A percentile compares a stretch with the other conserved stretches of the same genome.
These are phyloP conservation scores for Coregonus ussuriensis DNA, from an alignment of 2,797 vertebrate genomes.

Conservation along the genomic window DNA sequence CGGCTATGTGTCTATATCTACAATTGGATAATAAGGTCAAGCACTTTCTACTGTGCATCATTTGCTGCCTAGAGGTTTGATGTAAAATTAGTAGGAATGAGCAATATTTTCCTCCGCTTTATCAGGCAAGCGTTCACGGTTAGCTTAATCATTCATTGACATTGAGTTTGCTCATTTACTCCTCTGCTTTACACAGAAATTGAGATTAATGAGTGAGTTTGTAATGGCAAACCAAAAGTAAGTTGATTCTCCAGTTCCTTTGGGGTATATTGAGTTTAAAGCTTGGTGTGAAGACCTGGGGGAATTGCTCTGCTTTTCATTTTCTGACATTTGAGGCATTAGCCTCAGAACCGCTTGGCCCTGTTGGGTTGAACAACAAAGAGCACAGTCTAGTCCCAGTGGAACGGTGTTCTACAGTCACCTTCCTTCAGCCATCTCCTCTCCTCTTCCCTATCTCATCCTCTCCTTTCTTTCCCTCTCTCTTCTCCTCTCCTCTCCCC, in stretches of 20 bases:
- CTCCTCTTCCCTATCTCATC: conserved; percentile 19
- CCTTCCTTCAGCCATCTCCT: conserved; percentile 19
- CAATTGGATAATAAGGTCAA: background rate
- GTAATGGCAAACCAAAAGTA: background rate
- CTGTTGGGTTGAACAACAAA: conserved; percentile 47
- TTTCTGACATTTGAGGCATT: background rate
- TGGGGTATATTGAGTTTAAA: conserved; percentile 58
- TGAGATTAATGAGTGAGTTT: background rate
- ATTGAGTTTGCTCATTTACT: background rate
- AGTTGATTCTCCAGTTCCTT: conserved; percentile 43
- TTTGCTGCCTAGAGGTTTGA: conserved; percentile 6
- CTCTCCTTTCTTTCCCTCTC: conserved; percentile 22
- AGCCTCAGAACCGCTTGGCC: conserved; percentile 7
- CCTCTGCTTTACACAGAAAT: background rate
- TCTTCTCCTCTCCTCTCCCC: conserved; percentile 21
- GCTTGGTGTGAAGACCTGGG: background rate
- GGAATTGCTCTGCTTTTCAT: conserved; percentile 2
- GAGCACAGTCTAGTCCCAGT: conserved; percentile 26
- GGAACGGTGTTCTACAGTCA: conserved; percentile 35
- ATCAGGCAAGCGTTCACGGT: background rate
- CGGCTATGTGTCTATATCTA: background rate
- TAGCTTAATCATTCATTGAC: background rate
- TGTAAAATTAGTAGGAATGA: background rate
- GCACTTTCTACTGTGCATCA: background rate
- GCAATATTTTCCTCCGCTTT: background rate